Evolutionary conservation across 2,888 invertebrate genomes (phyloP).

Genomic region (Andricus curvator): DNA sequence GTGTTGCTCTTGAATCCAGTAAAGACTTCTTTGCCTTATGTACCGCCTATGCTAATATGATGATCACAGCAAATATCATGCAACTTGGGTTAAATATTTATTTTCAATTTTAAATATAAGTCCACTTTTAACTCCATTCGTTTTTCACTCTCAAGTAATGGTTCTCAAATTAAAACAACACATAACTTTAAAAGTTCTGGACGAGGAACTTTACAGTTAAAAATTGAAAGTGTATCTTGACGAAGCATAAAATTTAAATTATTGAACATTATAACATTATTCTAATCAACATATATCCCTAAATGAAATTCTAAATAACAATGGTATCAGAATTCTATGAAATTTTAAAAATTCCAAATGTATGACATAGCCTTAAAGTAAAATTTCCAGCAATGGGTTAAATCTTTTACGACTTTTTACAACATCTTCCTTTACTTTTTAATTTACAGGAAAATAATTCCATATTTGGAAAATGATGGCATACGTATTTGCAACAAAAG

Average conservation of each 20-base stretch:
- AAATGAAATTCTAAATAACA: not conserved
- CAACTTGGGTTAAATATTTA: not conserved
- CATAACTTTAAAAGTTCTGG: no score
- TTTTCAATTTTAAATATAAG: not conserved
- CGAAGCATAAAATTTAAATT: no score
- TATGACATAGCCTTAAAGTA: not conserved
- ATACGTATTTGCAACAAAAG: slow-evolving; percentile 76
- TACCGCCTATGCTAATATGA: slow-evolving; percentile 80
- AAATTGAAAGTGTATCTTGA: no score
- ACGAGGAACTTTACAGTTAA: no score
- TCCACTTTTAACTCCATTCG: not conserved
- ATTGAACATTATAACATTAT: no score
- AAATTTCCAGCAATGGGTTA: not conserved
- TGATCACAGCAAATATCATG: slow-evolving; percentile 63
- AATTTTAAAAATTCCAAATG: not conserved
- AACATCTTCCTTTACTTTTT: not conserved
- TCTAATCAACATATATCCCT: no score
- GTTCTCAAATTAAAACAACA: no score
- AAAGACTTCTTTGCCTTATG: slow-evolving; percentile 81
- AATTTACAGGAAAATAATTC: slow-evolving; percentile 62
- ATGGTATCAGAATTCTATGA: not conserved
- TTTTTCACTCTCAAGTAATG: no score
- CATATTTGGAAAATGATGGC: slow-evolving; percentile 76
- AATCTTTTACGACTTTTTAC: no score
- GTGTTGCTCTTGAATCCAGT: slow-evolving; percentile 79